Base-by-base conservation (phyloP, 2,888 invertebrate genomes). In the Endomychus coccineus region DNA sequence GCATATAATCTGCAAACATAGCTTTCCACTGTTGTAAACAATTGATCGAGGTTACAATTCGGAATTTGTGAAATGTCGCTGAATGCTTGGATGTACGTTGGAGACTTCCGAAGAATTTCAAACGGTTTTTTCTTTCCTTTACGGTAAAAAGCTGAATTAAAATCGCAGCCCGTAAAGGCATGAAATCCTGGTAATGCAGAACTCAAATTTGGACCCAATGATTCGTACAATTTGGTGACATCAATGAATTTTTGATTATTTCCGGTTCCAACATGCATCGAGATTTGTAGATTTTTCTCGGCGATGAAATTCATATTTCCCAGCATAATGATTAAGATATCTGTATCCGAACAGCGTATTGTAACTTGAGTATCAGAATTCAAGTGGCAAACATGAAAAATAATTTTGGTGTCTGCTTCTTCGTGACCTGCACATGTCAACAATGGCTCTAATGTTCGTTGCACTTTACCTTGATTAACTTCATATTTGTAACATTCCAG, bases 151-250 rank as follows among this genome's bases (percentile, higher is more conserved):
- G 51, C 46, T 25, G 48, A 43, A 6, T 39, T 52, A 30, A 44
- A 54, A 37, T 55, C 51, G 28, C 56, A 56, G 12, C 55, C 56
- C 5, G 52, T 56, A 9, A 50, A 17, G 6, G 58, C 57, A 31
- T 59, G 56, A 24, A 55, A 52, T 17, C 40, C 44, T 17, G 56
- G 55, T 37, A 58, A 28, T 17, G 49, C 48, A 38, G 39, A 32
- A 14, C 33, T 52, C 33, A 56, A 36, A 21, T 27, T 27, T 17
- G 15, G 3, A 5, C 54, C 56, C 21, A 58, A 39, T 19, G 39
- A 42, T 41, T 41, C 23, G 38, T 48, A 34, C 28, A 56, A n/a
- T 34, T 45, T 27, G 13, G 36, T 46, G 23, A 55, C 29, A 38
- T 48, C 41, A 27, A 45, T 48, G 16, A 42, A 43, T 28, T 16